Evolutionary conservation across 37 sponge, comb jelly and placozoan species (phyloP).

Genomic region (Theonella swinhoei): DNA sequence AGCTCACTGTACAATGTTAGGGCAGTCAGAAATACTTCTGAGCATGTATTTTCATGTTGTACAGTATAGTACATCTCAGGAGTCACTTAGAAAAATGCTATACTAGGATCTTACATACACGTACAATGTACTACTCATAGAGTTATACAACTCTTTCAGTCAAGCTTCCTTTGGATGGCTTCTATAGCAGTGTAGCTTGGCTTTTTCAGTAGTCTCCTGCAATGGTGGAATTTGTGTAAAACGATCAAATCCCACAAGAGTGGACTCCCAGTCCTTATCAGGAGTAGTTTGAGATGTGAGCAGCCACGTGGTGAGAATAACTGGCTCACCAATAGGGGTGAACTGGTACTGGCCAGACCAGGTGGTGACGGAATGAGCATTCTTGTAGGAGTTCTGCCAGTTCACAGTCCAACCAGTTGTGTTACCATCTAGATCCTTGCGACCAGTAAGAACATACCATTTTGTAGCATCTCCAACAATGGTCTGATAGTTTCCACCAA

Average conservation of each 20-base stretch:
- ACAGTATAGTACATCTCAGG: too few species aligned
- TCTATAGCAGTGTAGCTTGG: constrained; percentile 2
- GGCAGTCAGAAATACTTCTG: too few species aligned
- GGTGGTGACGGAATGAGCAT: constrained; percentile 2
- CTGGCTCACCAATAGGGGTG: neutral
- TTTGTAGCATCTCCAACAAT: neutral
- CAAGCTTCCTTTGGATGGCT: constrained; percentile 11
- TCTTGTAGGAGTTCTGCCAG: neutral
- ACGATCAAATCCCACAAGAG: neutral
- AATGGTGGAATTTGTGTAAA: neutral
- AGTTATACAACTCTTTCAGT: too few species aligned
- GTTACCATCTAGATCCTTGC: neutral
- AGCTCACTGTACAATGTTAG: too few species aligned
- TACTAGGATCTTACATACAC: too few species aligned
- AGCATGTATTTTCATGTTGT: too few species aligned
- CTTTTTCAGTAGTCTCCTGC: neutral
- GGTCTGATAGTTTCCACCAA: neutral
- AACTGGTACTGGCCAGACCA: constrained; percentile 6
- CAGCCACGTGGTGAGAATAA: neutral
- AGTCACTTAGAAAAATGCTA: too few species aligned
- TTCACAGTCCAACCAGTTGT: constrained; percentile 3
- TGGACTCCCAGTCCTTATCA: constrained; percentile 2
- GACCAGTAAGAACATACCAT: neutral
- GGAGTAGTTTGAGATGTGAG: constrained; percentile 6
- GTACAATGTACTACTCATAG: too few species aligned